These are phyloP conservation scores for Melangyna quadrimaculata DNA, from an alignment of 2,888 invertebrate species.

Conservation along the genomic window DNA sequence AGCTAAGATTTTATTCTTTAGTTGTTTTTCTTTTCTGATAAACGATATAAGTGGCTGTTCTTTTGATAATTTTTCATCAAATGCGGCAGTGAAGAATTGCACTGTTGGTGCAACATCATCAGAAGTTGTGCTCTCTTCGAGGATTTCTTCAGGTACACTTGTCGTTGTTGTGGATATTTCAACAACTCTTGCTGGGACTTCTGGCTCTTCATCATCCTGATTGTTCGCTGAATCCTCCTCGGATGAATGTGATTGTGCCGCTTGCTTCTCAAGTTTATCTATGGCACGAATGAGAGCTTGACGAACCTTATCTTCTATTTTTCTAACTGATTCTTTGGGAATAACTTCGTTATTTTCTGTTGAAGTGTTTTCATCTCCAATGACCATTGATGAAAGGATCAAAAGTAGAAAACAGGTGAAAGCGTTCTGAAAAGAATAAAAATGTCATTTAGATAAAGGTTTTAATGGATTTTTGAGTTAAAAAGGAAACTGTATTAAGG, in stretches of 20 bases:
- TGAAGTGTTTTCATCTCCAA: conserved; percentile 74
- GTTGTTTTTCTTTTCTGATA: conserved; percentile 76
- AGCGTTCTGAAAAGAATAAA: conserved; percentile 29
- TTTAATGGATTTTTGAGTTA: neutral
- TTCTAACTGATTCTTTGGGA: conserved; percentile 82
- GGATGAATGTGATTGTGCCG: conserved; percentile 77
- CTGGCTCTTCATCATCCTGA: conserved; percentile 75
- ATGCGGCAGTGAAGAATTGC: conserved; percentile 83
- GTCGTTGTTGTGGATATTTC: conserved; percentile 52
- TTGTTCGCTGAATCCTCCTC: conserved; percentile 61
- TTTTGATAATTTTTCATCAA: conserved; percentile 77
- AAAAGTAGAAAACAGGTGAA: conserved; percentile 44
- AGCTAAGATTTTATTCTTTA: conserved; percentile 74
- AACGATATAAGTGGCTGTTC: conserved; percentile 78
- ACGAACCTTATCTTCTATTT: conserved; percentile 87
- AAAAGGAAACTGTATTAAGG: too few species aligned
- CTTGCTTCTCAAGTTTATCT: conserved; percentile 87
- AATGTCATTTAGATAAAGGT: neutral
- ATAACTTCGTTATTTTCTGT: conserved; percentile 81
- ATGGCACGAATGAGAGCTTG: conserved; percentile 89
- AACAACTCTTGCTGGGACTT: conserved; percentile 77
- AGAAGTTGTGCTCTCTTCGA: conserved; percentile 81
- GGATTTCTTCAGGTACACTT: conserved; percentile 79
- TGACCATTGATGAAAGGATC: conserved; percentile 28
- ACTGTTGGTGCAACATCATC: conserved; percentile 81